Conservation (phyloP, 1,140 invertebrate species). For the Hesperophylax magnus region DNA sequence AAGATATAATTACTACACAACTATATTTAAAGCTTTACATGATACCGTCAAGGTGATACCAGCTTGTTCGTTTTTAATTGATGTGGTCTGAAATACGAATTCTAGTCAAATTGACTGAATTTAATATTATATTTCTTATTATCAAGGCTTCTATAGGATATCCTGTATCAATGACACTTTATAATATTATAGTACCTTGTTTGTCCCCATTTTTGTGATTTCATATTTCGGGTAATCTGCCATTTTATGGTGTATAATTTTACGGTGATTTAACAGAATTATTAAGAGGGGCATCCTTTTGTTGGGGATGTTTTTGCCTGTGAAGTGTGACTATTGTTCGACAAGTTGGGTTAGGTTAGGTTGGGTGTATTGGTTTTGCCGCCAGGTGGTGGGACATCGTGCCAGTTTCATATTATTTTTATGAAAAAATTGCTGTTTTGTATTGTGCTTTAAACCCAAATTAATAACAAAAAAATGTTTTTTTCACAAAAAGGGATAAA, state of each 20-base stretch:
- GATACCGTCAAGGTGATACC: no score
- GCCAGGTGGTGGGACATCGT: slow-evolving; percentile 12
- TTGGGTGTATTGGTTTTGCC: background rate
- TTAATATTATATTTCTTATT: no score
- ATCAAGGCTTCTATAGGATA: no score
- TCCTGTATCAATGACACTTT: background rate
- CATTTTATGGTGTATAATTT: slow-evolving; percentile 50
- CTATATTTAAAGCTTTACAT: no score
- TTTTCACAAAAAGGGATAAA: background rate
- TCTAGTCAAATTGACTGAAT: no score
- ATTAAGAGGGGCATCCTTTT: slow-evolving; percentile 25
- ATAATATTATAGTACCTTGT: background rate
- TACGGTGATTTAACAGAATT: slow-evolving; percentile 44
- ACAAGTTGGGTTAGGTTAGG: background rate
- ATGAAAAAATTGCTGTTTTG: background rate
- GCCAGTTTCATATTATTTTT: background rate
- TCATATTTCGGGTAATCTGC: slow-evolving; percentile 32
- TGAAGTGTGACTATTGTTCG: slow-evolving; percentile 41
- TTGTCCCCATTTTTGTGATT: slow-evolving; percentile 2
- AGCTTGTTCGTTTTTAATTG: no score
- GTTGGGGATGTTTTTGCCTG: slow-evolving; percentile 9
- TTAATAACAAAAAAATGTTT: background rate
- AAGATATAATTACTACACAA: no score
- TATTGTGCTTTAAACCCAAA: background rate
- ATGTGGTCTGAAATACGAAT: no score